These are phyloP conservation scores for Vimba vimba DNA, from an alignment of 2,113 vertebrate genomes.

Conservation along the genomic window DNA sequence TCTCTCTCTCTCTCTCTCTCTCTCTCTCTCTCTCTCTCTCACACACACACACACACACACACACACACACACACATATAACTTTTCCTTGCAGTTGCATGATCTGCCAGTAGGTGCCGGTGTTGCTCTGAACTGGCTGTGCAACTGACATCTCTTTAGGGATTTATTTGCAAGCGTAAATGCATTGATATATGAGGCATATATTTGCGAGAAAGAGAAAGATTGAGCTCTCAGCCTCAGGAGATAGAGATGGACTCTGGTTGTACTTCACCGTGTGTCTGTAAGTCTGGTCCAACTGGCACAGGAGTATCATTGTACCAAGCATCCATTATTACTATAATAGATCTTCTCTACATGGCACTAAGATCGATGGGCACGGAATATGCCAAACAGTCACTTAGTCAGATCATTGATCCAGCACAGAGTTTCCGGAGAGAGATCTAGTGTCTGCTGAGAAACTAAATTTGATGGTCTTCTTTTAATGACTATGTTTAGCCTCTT, in stretches of 20 bases:
- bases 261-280: neutral
- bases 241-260: neutral
- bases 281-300: neutral
- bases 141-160: neutral
- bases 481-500: neutral
- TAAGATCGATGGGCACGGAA: conserved; percentile 31
- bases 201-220: neutral
- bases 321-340: conserved; percentile 46
- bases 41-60: no score
- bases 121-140: neutral
- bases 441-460: conserved; percentile 28
- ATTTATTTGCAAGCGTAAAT: neutral
- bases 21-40: no score
- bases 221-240: conserved; percentile 12
- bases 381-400: conserved; percentile 40
- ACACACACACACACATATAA: no score
- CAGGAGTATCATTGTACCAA: neutral
- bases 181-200: neutral
- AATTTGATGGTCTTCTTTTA: conserved; percentile 39
- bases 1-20: no score
- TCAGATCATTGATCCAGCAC: conserved; percentile 40
- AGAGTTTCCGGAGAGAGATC: conserved; percentile 24
- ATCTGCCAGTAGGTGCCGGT: conserved; percentile 40
- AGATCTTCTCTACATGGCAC: conserved; percentile 44
- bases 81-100: conserved; percentile 5